Evolutionary conservation across 2,888 invertebrate species (phyloP).

Genomic region (Thereva nobilitata): DNA sequence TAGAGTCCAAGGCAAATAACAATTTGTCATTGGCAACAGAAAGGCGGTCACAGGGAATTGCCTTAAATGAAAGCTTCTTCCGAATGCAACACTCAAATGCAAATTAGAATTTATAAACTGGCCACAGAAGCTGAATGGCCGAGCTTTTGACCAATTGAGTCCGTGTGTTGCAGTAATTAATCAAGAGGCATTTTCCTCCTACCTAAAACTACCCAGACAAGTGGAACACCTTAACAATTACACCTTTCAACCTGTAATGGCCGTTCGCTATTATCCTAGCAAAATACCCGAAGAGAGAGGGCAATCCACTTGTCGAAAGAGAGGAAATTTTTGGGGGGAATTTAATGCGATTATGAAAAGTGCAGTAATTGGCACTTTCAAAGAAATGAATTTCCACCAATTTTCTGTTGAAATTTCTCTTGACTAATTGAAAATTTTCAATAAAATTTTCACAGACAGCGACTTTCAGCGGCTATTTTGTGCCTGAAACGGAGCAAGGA

Average conservation of each 20-base stretch:
- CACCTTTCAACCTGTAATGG: slow-evolving; percentile 3
- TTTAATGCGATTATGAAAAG: slow-evolving; percentile 14
- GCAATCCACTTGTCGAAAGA: slow-evolving; percentile 6
- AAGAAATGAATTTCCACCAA: background rate
- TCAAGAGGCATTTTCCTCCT: slow-evolving; percentile 31
- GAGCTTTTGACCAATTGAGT: slow-evolving; percentile 29
- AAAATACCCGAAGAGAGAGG: background rate
- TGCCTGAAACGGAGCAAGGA: slow-evolving; percentile 7
- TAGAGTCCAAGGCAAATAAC: slow-evolving; percentile 22
- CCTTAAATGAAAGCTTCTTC: slow-evolving; percentile 40
- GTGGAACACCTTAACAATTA: slow-evolving; percentile 33
- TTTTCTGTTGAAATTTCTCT: slow-evolving; percentile 1
- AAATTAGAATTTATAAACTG: slow-evolving; percentile 38
- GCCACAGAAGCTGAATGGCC: slow-evolving; percentile 1
- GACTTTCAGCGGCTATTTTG: no score
- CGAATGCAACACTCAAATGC: slow-evolving; percentile 40
- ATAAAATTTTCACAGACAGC: slow-evolving; percentile 11
- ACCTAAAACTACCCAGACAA: slow-evolving; percentile 11
- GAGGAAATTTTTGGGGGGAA: background rate
- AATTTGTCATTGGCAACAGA: slow-evolving; percentile 36
- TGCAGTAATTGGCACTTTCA: slow-evolving; percentile 12
- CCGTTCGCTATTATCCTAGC: no score
- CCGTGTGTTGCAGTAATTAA: slow-evolving; percentile 40
- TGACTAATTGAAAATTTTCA: slow-evolving; percentile 15
- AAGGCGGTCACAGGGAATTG: slow-evolving; percentile 40